Base-by-base conservation (phyloP, 2,113 vertebrate genomes). In the Halichoeres trimaculatus region DNA sequence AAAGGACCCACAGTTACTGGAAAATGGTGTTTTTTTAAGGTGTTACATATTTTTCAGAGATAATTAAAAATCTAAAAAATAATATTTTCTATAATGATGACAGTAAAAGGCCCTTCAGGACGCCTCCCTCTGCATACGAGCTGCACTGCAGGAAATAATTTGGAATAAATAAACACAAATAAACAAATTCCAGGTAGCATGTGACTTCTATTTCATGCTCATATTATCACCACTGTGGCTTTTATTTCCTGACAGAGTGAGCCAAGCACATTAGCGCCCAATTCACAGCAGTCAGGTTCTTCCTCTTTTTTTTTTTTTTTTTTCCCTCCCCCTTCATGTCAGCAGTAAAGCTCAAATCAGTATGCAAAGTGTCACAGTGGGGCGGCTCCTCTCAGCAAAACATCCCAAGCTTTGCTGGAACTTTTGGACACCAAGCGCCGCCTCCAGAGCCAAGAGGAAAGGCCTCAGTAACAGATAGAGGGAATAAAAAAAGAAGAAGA, bases 281-380 rank as follows among this genome's bases (percentile, higher is more conserved):
- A 57, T 64, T 76, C 80, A 63, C 70, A 63, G 54, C 62, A 70
- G 43, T 75, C 45, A 47, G 45, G 48, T 79, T 66, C 68, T 66
- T 70, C n/a, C 26, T 43, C 40, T 60, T 61, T 24, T 51, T 62
- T 24, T 45, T 45, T 60, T 61, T 24, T 51, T 62, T 24, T 45
- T 45, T 16, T 30, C 30, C 30, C 19, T 19, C 35, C 63, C 51
- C 73, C 34, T 81, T 86, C 53, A 80, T 84, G 79, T 74, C 77
- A 77, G 66, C 68, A 57, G 75, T 60, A 76, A 77, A 88, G 63
- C 76, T 75, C 58, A 76, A 80, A 88, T 81, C 68, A 80, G 69
- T 75, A 89, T 90, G 77, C 65, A 88, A 83, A 85, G 80, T 81
- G 88, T 76, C 89, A 82, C 76, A 80, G 82, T 73, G 45, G 81